Base-by-base conservation (phyloP, 2,797 vertebrate genomes). In the Netta rufina region DNA sequence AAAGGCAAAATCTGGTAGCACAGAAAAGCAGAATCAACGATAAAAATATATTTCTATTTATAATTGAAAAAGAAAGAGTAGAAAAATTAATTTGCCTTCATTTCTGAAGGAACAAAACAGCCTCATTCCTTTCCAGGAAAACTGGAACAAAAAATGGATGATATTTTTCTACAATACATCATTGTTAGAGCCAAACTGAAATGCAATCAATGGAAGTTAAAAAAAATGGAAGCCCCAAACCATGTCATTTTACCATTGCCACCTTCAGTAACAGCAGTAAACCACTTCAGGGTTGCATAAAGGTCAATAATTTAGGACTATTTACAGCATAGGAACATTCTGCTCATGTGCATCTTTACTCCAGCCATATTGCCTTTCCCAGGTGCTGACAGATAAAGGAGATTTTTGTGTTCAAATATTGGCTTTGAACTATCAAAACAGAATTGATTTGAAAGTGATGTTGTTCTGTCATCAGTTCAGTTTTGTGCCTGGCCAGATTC, bases 21-120 rank as follows among this genome's bases (percentile, higher is more conserved):
- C 0, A 11, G 8, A 24, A 79, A 39, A 21, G 49, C 7, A 8
- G 12, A 43, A 25, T 11, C 6, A 5, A 6, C 27, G 19, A 0
- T 13, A 6, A 65, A 78, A 57, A 64, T 5, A 13, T 16, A 3
- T 43, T 45, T 4, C 6, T 74, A 4, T 49, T 80, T 45, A 14
- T 39, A 39, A 39, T 64, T 45, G 71, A 90, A 54, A 38, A 11
- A 60, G 67, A 90, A 54, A 38, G 13, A 60, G 7, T 8, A 60
- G 41, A 65, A 60, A 51, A 75, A 73, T 18, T 65, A 20, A 9
- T 61, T 71, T 60, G 60, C 2, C 2, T 32, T 69, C 0, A 65
- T 38, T 67, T 65, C 47, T 36, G 21, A 79, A 66, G 30, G n/a
- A 75, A 57, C 27, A 72, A 61, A 61, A 21, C 12, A 27, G 9